Evolutionary conservation across 2,797 vertebrate genomes (phyloP).

Genomic region (Channa striata): DNA sequence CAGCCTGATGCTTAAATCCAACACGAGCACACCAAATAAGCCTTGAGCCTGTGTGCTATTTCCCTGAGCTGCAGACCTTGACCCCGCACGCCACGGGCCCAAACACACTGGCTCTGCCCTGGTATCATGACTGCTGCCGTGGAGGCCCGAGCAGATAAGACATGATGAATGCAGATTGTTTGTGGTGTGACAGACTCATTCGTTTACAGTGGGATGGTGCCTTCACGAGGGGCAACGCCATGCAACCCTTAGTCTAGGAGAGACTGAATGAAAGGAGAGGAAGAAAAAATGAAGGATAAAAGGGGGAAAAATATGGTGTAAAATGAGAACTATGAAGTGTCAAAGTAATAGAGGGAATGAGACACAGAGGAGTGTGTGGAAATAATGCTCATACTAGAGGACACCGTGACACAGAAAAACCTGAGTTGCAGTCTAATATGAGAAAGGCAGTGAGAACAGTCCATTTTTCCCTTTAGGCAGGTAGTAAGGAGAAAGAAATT

Average conservation of each 20-base stretch:
- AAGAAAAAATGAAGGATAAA: slow-evolving; percentile 4
- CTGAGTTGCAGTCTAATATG: slow-evolving; percentile 18
- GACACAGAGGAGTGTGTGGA: slow-evolving; percentile 14
- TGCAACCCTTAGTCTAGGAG: slow-evolving; percentile 54
- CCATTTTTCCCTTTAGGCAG: slow-evolving; percentile 50
- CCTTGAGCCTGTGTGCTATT: slow-evolving; percentile 68
- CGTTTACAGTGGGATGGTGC: slow-evolving; percentile 77
- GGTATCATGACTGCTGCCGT: slow-evolving; percentile 63
- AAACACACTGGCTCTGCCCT: slow-evolving; percentile 62
- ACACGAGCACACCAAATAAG: slow-evolving; percentile 71
- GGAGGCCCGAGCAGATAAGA: slow-evolving; percentile 78
- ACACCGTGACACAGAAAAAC: slow-evolving; percentile 33
- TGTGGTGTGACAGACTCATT: slow-evolving; percentile 82
- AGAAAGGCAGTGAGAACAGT: slow-evolving; percentile 36
- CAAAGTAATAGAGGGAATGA: slow-evolving; percentile 11
- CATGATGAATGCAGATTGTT: slow-evolving; percentile 88
- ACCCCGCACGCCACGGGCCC: slow-evolving; percentile 64
- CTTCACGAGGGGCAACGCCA: slow-evolving; percentile 54
- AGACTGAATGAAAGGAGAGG: slow-evolving; percentile 13
- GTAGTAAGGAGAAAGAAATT: slow-evolving; percentile 40
- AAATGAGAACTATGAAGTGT: slow-evolving; percentile 6
- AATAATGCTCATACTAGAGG: slow-evolving; percentile 28
- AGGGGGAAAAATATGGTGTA: slow-evolving; percentile 3
- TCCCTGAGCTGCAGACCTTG: slow-evolving; percentile 75
- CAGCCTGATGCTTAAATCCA: slow-evolving; percentile 72